Evolutionary conservation across 2,888 invertebrate species (phyloP).

Genomic region (Pecten maximus): DNA sequence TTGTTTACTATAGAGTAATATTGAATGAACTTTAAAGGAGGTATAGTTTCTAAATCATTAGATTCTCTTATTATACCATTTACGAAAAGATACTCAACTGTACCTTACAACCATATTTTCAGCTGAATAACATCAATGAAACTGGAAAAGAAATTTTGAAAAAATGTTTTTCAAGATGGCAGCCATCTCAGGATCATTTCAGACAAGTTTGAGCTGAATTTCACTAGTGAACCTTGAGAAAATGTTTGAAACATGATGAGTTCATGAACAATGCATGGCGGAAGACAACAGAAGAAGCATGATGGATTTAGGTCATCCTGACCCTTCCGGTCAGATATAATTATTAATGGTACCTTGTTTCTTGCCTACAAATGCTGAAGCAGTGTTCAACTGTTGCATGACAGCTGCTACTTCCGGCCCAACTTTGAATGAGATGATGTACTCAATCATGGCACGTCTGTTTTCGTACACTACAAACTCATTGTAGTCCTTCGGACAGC

Average conservation of each 20-base stretch:
- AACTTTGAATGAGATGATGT: constrained; percentile 68
- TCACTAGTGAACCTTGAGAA: too few species aligned
- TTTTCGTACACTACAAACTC: constrained; percentile 77
- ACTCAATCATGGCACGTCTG: constrained; percentile 74
- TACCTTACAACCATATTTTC: too few species aligned
- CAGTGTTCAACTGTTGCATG: constrained; percentile 30
- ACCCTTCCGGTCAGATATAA: background rate
- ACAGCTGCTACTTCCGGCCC: constrained; percentile 44
- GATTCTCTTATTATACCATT: background rate
- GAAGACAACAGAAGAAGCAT: too few species aligned
- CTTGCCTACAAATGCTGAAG: background rate
- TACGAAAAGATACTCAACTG: background rate
- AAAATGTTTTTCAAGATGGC: too few species aligned
- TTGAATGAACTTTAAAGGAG: background rate
- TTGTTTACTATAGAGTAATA: background rate
- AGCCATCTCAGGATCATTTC: too few species aligned
- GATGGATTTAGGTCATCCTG: too few species aligned
- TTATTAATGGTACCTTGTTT: background rate
- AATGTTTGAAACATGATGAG: too few species aligned
- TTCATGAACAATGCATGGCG: too few species aligned
- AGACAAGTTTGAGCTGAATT: too few species aligned
- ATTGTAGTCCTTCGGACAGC: constrained; percentile 72
- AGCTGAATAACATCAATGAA: too few species aligned
- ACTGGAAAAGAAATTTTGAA: too few species aligned
- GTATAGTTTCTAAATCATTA: background rate